These are phyloP conservation scores for Oppia nitens DNA, from an alignment of 1,140 invertebrate species.

Conservation along the genomic window DNA sequence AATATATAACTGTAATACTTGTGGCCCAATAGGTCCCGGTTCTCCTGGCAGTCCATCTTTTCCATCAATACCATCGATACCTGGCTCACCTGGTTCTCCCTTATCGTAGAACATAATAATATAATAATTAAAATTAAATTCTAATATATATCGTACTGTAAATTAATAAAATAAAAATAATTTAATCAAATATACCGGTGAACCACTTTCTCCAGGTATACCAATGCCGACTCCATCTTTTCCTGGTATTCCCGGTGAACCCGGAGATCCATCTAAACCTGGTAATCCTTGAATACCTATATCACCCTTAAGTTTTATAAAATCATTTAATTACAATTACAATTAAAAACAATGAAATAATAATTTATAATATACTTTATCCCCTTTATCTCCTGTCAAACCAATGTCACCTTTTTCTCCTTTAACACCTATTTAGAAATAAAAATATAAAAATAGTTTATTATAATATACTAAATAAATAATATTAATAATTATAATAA, in stretches of 20 bases:
- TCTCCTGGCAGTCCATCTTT: slow-evolving; percentile 40
- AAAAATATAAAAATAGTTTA: slow-evolving; percentile 18
- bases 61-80: slow-evolving; percentile 47
- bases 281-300: slow-evolving; percentile 36
- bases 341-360: slow-evolving; percentile 27
- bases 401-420: slow-evolving; percentile 13
- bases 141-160: not conserved
- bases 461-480: not conserved
- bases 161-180: too few relatives aligned
- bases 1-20: slow-evolving; percentile 28
- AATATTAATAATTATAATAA: too few relatives aligned
- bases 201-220: slow-evolving; percentile 28
- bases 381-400: not conserved
- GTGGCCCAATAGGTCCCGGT: slow-evolving; percentile 44
- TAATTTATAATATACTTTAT: slow-evolving; percentile 22
- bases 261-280: slow-evolving; percentile 31
- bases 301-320: slow-evolving; percentile 52
- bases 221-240: slow-evolving; percentile 31
- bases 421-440: slow-evolving; percentile 17
- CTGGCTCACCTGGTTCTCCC: slow-evolving; percentile 24
- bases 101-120: slow-evolving; percentile 13
- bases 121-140: too few relatives aligned
- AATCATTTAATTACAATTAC: slow-evolving; percentile 30
- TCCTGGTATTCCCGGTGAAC: slow-evolving; percentile 34
- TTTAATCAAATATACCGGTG: slow-evolving; percentile 40